A percentile compares a stretch with the other conserved stretches of the same genome.
Conservation (phyloP, 1,140 invertebrate genomes). For the Andrena cerasifolii region DNA sequence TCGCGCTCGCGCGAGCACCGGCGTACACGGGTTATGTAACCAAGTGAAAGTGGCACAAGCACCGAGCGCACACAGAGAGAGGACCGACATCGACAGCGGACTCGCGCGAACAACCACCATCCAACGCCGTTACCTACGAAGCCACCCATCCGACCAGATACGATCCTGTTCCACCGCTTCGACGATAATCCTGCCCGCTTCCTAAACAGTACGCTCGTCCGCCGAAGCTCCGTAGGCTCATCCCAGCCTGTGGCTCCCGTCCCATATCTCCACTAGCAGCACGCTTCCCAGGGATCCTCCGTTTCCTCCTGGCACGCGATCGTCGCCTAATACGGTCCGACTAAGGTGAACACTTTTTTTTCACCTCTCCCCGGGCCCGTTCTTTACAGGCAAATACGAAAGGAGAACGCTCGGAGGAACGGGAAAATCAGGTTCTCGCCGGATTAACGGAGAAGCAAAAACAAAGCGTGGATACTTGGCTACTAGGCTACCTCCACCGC, state of each 20-base stretch:
- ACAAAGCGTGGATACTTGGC: not conserved
- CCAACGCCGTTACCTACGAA: slow-evolving; percentile 40
- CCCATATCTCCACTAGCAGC: not conserved
- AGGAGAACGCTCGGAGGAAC: not conserved
- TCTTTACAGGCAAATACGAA: slow-evolving; percentile 17
- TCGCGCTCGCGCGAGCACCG: slow-evolving; percentile 65
- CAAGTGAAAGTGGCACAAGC: slow-evolving; percentile 82
- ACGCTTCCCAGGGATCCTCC: not conserved
- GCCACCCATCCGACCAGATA: slow-evolving; percentile 59
- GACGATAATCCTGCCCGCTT: slow-evolving; percentile 28
- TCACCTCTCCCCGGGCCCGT: too few species aligned
- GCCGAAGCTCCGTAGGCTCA: too few species aligned
- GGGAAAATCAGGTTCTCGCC: slow-evolving; percentile 13
- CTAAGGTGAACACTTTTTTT: slow-evolving; percentile 8
- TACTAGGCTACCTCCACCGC: too few species aligned
- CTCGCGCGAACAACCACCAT: slow-evolving; percentile 63
- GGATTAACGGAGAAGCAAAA: slow-evolving; percentile 9
- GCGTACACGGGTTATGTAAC: slow-evolving; percentile 78
- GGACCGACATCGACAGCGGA: slow-evolving; percentile 59
- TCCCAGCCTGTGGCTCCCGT: too few species aligned
- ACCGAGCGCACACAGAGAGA: slow-evolving; percentile 68
- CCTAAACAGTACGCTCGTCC: not conserved
- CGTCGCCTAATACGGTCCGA: slow-evolving; percentile 1
- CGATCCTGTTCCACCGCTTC: slow-evolving; percentile 49
- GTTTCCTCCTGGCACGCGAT: not conserved